Evolutionary conservation across 2,113 vertebrate species (phyloP).

Genomic region (Antechinus stuartii): DNA sequence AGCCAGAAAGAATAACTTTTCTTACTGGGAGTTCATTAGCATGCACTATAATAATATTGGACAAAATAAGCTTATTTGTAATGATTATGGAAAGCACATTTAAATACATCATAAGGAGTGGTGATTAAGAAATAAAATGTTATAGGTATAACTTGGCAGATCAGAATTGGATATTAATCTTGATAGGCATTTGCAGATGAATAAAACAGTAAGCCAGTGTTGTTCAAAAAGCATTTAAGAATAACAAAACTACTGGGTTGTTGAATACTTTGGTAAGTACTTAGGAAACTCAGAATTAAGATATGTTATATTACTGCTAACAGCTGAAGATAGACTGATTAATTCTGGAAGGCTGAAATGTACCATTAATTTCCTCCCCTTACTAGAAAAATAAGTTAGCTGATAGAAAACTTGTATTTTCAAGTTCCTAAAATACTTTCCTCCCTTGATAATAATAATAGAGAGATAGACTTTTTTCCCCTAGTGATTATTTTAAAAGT

Average conservation of each 20-base stretch:
- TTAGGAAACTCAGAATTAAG: conserved; percentile 5
- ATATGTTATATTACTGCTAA: background rate
- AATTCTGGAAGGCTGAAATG: conserved; percentile 1
- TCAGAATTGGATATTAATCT: conserved; percentile 63
- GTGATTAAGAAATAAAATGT: conserved; percentile 49
- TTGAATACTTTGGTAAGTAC: background rate
- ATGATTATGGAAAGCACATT: conserved; percentile 18
- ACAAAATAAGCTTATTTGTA: conserved; percentile 23
- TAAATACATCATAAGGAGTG: conserved; percentile 33
- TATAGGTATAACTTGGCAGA: conserved; percentile 6
- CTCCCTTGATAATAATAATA: conserved; percentile 12
- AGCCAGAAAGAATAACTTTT: background rate
- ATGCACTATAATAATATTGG: conserved; percentile 10
- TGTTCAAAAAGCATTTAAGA: conserved; percentile 29
- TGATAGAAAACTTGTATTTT: conserved; percentile 24
- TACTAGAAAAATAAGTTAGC: conserved; percentile 26
- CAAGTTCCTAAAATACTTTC: conserved; percentile 11
- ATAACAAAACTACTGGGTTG: conserved; percentile 12
- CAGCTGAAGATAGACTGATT: background rate
- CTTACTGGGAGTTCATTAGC: background rate
- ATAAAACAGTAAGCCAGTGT: conserved; percentile 27
- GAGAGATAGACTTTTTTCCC: background rate
- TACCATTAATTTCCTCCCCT: conserved; percentile 13
- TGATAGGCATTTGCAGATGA: conserved; percentile 32
- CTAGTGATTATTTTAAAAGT: background rate